Base-by-base conservation (phyloP, 2,888 invertebrate species). In the Erannis defoliaria region DNA sequence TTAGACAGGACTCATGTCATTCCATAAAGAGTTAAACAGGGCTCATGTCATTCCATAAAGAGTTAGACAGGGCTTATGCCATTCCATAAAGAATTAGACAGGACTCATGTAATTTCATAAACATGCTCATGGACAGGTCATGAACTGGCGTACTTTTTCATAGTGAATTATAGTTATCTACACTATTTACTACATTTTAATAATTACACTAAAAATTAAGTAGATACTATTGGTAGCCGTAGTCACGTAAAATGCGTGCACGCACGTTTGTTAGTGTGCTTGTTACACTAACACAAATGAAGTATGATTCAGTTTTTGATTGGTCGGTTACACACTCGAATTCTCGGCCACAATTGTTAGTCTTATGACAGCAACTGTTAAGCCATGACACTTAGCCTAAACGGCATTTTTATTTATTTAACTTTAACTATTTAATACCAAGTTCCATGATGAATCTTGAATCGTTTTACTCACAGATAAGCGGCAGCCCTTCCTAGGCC, bases 401-500 rank as follows among this genome's bases (percentile, higher is more conserved):
- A n/a, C n/a, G n/a, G n/a, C n/a, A n/a, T n/a, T n/a, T n/a, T n/a
- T n/a, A n/a, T n/a, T n/a, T n/a, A n/a, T n/a, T n/a, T n/a, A n/a
- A n/a, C n/a, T 9, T 37, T 14, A 37, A 16, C 12, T 42, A 21
- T 23, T 21, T 5, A 8, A 23, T 42, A 42, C n/a, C 42, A 23
- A 42, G 42, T 42, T 42, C 42, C 42, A 42, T 42, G 42, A n/a
- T 42, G n/a, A 21, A 21, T n/a, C 0, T 38, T 18, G 38, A 38
- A 3, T 33, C 1, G 26, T 26, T 26, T 26, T n/a, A n/a, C n/a
- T n/a, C n/a, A n/a, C n/a, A n/a, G n/a, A n/a, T n/a, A n/a, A n/a
- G n/a, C n/a, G n/a, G n/a, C n/a, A n/a, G n/a, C n/a, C n/a, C n/a
- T n/a, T n/a, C n/a, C n/a, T n/a, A n/a, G n/a, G n/a, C n/a, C n/a